phyloP scores from a whole-genome alignment of 2,888 invertebrate genomes.

The Epinotia brunnichana region DNA sequence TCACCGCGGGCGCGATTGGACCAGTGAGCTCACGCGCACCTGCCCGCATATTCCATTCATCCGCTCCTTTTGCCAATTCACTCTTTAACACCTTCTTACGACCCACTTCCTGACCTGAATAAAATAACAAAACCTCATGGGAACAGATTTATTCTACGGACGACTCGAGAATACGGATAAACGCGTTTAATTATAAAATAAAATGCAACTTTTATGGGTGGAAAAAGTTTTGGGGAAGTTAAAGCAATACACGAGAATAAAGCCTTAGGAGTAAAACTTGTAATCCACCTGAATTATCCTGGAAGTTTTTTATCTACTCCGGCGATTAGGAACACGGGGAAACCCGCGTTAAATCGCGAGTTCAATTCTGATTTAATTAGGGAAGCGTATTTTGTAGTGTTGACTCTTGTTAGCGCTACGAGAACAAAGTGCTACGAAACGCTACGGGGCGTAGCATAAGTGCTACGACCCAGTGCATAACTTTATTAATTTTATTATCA shows the following conservation, averaged over 20 bases:
- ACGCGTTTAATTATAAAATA: constrained; percentile 51
- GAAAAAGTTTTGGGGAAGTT: constrained; percentile 29
- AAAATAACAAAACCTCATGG: constrained; percentile 74
- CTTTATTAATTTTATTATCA: background rate
- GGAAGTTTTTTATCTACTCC: constrained; percentile 36
- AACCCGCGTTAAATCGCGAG: constrained; percentile 13
- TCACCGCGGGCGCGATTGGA: constrained; percentile 64
- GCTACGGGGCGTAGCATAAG: constrained; percentile 29
- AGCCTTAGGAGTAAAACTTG: constrained; percentile 38
- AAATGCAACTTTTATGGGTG: constrained; percentile 20
- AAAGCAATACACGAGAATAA: constrained; percentile 35
- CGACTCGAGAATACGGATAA: constrained; percentile 56
- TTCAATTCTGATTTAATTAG: constrained; percentile 37
- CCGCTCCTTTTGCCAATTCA: constrained; percentile 76
- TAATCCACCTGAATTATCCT: constrained; percentile 40
- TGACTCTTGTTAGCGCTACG: constrained; percentile 32
- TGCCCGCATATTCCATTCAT: constrained; percentile 76
- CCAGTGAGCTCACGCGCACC: constrained; percentile 56
- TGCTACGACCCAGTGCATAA: constrained; percentile 9
- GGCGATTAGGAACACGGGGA: constrained; percentile 23
- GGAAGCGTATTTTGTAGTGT: constrained; percentile 29
- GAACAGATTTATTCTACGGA: constrained; percentile 64
- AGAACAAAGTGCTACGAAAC: constrained; percentile 27
- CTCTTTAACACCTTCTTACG: constrained; percentile 81
- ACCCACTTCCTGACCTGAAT: constrained; percentile 75